Evolutionary conservation across 1,140 invertebrate genomes (phyloP).

Genomic region (Bombyx mori): DNA sequence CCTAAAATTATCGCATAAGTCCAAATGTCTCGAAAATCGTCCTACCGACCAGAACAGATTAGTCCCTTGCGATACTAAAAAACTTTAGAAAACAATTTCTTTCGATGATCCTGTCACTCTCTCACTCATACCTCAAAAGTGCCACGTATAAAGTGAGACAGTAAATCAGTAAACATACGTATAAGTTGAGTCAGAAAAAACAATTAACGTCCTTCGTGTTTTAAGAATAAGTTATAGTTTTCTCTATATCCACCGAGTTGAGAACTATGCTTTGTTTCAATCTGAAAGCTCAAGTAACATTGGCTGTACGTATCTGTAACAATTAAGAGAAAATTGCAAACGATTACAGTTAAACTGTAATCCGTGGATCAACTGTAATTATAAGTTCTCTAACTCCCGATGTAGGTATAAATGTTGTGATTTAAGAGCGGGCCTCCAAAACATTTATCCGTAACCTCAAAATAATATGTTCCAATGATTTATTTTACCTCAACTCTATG

Average conservation of each 20-base stretch:
- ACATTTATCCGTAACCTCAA: no score
- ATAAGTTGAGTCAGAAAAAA: no score
- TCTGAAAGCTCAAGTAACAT: conserved; percentile 24
- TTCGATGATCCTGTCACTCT: no score
- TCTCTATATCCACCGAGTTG: neutral
- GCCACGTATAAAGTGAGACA: no score
- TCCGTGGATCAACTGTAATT: conserved; percentile 54
- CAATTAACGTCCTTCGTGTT: no score
- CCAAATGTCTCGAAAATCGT: conserved; percentile 51
- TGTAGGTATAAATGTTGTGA: conserved; percentile 32
- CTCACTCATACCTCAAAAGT: no score
- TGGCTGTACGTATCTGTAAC: conserved; percentile 37
- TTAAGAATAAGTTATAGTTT: no score
- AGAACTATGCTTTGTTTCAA: neutral
- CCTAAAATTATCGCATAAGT: conserved; percentile 66
- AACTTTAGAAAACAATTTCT: neutral
- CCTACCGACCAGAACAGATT: conserved; percentile 11
- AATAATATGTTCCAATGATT: no score
- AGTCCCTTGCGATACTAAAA: neutral
- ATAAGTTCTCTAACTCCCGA: conserved; percentile 51
- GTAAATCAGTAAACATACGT: no score
- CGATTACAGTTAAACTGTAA: conserved; percentile 52
- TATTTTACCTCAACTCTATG: no score
- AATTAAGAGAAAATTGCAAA: conserved; percentile 64
- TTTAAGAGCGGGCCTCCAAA: no score